phyloP scores from a whole-genome alignment of 2,113 vertebrate species.

The Bubo scandiacus region DNA sequence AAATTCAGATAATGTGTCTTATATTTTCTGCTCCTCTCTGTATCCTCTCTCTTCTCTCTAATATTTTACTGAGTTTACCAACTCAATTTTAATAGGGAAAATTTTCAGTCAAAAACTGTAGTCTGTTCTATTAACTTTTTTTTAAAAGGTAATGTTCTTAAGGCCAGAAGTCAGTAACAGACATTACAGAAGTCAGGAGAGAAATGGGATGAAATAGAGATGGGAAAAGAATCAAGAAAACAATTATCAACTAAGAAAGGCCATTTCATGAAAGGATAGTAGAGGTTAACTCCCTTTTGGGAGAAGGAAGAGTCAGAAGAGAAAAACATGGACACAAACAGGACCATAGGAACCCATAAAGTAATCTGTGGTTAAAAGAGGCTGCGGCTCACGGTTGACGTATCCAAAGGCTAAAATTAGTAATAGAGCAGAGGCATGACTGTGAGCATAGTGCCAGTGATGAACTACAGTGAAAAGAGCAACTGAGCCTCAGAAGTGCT shows the following conservation, averaged over 20 bases:
- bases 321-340: not conserved
- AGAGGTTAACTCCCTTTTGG: not conserved
- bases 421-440: not conserved
- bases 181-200: not conserved
- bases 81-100: not conserved
- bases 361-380: slow-evolving; percentile 13
- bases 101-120: not conserved
- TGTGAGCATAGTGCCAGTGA: not conserved
- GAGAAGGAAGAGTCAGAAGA: not conserved
- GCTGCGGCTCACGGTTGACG: not conserved
- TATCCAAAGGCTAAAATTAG: slow-evolving; percentile 37
- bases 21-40: not conserved
- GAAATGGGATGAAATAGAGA: not conserved
- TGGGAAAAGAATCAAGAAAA: not conserved
- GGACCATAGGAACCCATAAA: not conserved
- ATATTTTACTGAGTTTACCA: not conserved
- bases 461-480: not conserved
- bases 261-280: not conserved
- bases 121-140: not conserved
- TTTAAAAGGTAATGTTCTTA: not conserved
- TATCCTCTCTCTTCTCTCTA: not conserved
- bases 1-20: not conserved
- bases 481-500: not conserved
- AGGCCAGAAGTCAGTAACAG: not conserved
- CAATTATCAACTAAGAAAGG: not conserved